These are phyloP conservation scores for Panurus biarmicus DNA, from an alignment of 2,113 vertebrate species.

Conservation along the genomic window DNA sequence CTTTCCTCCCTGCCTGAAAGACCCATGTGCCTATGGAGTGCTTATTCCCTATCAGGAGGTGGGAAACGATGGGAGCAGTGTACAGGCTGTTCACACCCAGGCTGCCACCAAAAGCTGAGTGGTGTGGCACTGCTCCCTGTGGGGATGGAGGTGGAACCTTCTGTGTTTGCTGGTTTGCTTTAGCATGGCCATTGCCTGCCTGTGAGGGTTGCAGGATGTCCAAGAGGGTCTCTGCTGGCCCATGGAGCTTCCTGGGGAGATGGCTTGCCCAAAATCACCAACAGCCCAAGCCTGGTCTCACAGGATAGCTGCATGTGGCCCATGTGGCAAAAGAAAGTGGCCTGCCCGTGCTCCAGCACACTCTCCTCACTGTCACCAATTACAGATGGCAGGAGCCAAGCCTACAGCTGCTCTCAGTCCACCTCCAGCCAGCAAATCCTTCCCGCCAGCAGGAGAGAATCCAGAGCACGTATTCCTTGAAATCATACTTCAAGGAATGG, in stretches of 20 bases:
- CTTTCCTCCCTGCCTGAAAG: neutral
- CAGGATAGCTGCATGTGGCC: fast-evolving
- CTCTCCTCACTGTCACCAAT: neutral
- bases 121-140: neutral
- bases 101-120: neutral
- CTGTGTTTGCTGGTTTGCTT: neutral
- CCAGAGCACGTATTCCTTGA: neutral
- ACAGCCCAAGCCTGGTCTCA: neutral
- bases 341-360: fast-evolving
- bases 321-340: neutral
- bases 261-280: neutral
- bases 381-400: neutral
- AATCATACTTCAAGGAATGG: neutral
- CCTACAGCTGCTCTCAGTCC: neutral
- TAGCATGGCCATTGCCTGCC: neutral
- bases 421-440: neutral
- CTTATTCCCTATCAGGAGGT: neutral
- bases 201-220: neutral
- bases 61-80: neutral
- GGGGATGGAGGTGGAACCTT: neutral
- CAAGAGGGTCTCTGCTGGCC: neutral
- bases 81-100: neutral
- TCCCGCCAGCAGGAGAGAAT: neutral
- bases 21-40: no score
- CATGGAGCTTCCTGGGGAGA: neutral